Base-by-base conservation (phyloP, 2,797 vertebrate genomes). In the Fistularia commersonii region DNA sequence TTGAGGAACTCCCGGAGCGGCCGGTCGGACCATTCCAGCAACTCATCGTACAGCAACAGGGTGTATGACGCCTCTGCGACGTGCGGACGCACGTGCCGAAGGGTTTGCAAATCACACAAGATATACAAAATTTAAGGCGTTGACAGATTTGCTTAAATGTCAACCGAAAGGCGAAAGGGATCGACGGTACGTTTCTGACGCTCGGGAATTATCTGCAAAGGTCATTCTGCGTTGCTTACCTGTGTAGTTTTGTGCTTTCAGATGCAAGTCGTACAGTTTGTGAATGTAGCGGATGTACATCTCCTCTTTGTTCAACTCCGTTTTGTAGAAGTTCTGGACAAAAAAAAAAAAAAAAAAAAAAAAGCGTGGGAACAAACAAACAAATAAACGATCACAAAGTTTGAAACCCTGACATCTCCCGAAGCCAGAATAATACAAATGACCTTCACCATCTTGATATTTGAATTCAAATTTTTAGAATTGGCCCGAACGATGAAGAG, bases 271-370 rank as follows among this genome's bases (percentile, higher is more conserved):
- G 51, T 98, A 98, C 15, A 99, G 92, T 69, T 99, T 99, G 88
- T 99, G 97, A 55, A 99, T 99, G 84, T 99, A 99, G 38, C 97
- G 95, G 85, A 99, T 98, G 84, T 99, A 99, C 97, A 99, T 99
- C 81, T 99, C 97, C 78, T 99, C 97, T 78, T 99, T 99, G 85
- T 99, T 99, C 77, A 99, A 71, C 73, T 99, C 97, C 0, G 95
- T 98, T 87, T 99, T 99, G 85, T 99, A 99, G 86, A 99, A 99
- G 85, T 99, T 99, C 97, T 99, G 89, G 11, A 67, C 75, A 64
- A 52, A 45, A 48, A 15, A 6, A 8, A 31, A 64, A 52, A 45
- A 48, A 15, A 6, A 8, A 31, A n/a, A 36, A 1, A 34, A 35
- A 6, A 9, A 6, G 31, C 14, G 14, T 3, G 43, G n/a, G 1